Evolutionary conservation across 2,797 vertebrate genomes (phyloP), one percentile per base, ranked within the genome.

Genomic region (Sebastes paucispinis): DNA sequence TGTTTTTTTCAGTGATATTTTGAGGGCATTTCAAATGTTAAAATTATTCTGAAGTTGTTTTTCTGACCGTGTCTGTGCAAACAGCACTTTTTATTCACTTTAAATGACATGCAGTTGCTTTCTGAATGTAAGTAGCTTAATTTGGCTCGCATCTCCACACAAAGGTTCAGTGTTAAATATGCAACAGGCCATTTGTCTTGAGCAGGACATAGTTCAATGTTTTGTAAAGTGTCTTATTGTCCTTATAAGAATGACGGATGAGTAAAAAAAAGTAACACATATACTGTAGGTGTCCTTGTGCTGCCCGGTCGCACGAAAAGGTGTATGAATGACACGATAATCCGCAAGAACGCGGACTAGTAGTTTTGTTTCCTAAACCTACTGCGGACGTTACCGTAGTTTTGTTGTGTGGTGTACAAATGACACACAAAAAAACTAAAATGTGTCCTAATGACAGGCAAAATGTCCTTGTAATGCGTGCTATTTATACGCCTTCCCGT

Each of bases 71-170:
- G 50, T 62, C n/a, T 13, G 16, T 39, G 32, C 66, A 67, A 58
- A 63, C 32, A 22, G 25, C 39, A 29, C 43, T 67, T 71, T 79
- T 69, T 36, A 70, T 77, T 77, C 18, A 59, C 32, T 60, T 62
- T 55, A 75, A 80, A 77, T 50, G 47, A 50, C 20, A 22, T 71
- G 60, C 13, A 47, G 34, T 72, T 31, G 52, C 39, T 76, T 24
- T 74, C 16, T 75, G 50, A 80, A 39, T 32, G 6, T 54, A 11
- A 59, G 5, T 4, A 65, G 67, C 11, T 43, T 73, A 4, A 62
- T 73, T 73, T 67, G 22, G 22, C 20, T 39, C 8, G 43, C 55
- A 57, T 4, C 47, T 36, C 58, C 14, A 47, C 54, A 52, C n/a
- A 4, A 55, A 18, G 29, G 16, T 8, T 55, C 20, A 25, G 32